These are phyloP conservation scores for Piaya cayana DNA, from an alignment of 2,113 vertebrate genomes.

Conservation along the genomic window DNA sequence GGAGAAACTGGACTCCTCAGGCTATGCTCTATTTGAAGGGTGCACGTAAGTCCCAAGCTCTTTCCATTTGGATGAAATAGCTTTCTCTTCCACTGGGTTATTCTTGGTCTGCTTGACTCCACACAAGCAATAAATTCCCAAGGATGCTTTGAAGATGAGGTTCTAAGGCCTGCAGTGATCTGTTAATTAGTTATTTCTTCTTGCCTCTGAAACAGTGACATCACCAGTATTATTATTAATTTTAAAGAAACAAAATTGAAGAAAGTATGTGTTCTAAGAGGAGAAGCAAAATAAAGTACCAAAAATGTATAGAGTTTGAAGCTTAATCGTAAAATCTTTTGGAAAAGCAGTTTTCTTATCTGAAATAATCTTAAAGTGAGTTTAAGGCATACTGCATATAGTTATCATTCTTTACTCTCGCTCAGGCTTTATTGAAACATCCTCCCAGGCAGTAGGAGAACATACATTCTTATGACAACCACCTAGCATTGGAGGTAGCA, in stretches of 20 bases:
- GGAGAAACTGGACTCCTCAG: constrained; percentile 96
- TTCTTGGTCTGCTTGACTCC: not conserved
- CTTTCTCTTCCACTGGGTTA: not conserved
- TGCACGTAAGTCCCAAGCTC: constrained; percentile 83
- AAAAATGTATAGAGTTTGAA: not conserved
- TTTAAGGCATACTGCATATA: not conserved
- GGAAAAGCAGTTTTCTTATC: not conserved
- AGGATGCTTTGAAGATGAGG: not conserved
- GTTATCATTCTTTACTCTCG: not conserved
- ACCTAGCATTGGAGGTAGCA: not conserved
- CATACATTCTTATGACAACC: not conserved
- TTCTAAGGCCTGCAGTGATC: not conserved
- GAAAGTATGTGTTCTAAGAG: not conserved
- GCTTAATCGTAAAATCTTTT: not conserved
- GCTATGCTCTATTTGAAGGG: constrained; percentile 97
- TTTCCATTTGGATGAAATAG: not conserved
- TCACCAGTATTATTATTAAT: not conserved
- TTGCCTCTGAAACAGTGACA: not conserved
- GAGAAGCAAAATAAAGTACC: not conserved
- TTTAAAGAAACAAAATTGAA: not conserved
- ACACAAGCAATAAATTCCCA: not conserved
- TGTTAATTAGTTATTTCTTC: not conserved
- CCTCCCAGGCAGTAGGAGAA: not conserved
- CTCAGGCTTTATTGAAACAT: not conserved
- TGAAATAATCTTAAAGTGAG: not conserved